Percentiles rank a stretch among this genome's conserved stretches.
Conservation (phyloP, 2,113 vertebrate genomes). For the Tetrao urogallus region DNA sequence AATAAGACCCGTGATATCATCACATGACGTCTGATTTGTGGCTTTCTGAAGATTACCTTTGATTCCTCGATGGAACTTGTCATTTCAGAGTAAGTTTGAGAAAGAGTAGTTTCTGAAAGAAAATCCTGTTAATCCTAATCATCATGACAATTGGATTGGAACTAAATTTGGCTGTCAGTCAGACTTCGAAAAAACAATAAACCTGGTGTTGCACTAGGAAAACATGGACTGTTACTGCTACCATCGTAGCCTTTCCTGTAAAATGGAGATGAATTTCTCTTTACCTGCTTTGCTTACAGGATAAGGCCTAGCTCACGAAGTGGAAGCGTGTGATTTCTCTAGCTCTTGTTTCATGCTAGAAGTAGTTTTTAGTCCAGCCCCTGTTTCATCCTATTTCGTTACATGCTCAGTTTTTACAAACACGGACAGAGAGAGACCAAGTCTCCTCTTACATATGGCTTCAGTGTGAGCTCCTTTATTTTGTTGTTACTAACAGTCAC, state of each 20-base stretch:
- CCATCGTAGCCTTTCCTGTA: background rate
- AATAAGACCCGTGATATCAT: background rate
- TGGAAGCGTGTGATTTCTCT: background rate
- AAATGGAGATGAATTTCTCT: background rate
- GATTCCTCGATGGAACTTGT: background rate
- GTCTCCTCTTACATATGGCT: background rate
- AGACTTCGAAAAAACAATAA: background rate
- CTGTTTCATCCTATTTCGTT: background rate
- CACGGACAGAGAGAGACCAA: background rate
- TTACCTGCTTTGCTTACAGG: background rate
- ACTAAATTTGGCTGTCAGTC: background rate
- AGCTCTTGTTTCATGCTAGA: background rate
- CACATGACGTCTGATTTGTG: conserved; percentile 1
- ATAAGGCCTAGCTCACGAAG: background rate
- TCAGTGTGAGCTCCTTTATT: background rate
- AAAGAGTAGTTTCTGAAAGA: background rate
- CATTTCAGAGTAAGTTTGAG: background rate
- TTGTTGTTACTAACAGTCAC: background rate
- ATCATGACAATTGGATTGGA: background rate
- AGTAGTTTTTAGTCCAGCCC: background rate
- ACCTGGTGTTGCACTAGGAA: background rate
- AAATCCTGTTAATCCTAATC: background rate
- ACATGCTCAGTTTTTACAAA: background rate
- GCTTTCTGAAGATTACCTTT: conserved; percentile 4
- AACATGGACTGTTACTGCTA: background rate